Evolutionary conservation across 2,888 invertebrate genomes (phyloP), one percentile per base, ranked within the genome.

Genomic region (Teleiodes luculella): DNA sequence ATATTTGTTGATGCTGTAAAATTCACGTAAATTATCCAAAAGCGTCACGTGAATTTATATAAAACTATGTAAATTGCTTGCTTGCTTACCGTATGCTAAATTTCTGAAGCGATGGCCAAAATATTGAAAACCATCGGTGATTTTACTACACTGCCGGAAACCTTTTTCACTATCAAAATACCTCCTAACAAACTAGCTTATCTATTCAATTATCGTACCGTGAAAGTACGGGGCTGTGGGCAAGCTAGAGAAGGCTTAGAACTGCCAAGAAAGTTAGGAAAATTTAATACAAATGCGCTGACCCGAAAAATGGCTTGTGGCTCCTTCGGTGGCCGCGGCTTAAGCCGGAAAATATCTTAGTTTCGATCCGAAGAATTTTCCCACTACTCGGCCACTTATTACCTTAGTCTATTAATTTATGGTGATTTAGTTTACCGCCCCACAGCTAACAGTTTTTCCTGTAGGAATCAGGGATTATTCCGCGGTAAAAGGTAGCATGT

Each of bases 271-370:
- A 56, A 56, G 49, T 56, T 56, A 46, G 45, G 49, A 53, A 56
- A 56, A 53, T 56, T 53, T 56, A 56, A 56, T 53, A 56, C 53
- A 56, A 50, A 49, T 56, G 14, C 53, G 50, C 31, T 56, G 56
- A 56, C 56, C 56, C 53, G 53, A 53, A 53, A 56, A 56, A 56
- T 50, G 37, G 50, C 20, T 53, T 45, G 56, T 24, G 55, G 47
- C 50, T 18, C 28, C 24, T 18, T 24, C 24, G 14, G 20, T 31
- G 50, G 51, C 16, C 43, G 20, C 43, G 43, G 43, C n/a, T 13
- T 43, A 41, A 30, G 31, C n/a, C 24, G 6, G 24, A 24, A 24
- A 24, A 24, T 24, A 24, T 24, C 39, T 6, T 39, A 31, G 18
- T 39, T 41, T 51, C 20, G 31, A 51, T 31, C 31, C 51, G 20